These are phyloP conservation scores for Nematolebias whitei DNA, from an alignment of 2,113 vertebrate genomes.

Conservation along the genomic window DNA sequence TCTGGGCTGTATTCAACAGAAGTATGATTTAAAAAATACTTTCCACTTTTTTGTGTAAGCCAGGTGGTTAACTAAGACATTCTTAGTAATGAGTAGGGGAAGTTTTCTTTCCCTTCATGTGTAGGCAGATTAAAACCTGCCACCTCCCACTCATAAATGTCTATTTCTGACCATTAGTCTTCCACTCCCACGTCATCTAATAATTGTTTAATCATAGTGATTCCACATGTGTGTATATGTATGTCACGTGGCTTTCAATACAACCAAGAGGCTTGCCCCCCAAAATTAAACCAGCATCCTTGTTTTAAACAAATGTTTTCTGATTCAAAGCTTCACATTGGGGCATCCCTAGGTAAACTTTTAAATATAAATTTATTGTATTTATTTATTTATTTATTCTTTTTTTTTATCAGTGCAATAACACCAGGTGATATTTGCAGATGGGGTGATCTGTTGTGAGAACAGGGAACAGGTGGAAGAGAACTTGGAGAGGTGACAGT, in stretches of 20 bases:
- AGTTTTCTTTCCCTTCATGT: slow-evolving; percentile 48
- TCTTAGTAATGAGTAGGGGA: slow-evolving; percentile 12
- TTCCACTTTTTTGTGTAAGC: background rate
- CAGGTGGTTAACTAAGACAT: slow-evolving; percentile 28
- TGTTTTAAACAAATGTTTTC: background rate
- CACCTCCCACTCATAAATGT: slow-evolving; percentile 26
- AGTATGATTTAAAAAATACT: slow-evolving; percentile 4
- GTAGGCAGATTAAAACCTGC: slow-evolving; percentile 25
- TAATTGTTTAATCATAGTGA: slow-evolving; percentile 5
- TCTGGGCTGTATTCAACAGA: background rate
- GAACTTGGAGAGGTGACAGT: no score
- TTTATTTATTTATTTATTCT: no score
- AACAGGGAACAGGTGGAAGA: no score
- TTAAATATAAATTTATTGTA: no score
- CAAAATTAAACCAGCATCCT: no score
- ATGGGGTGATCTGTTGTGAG: no score
- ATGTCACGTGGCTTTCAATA: background rate
- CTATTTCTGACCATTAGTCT: slow-evolving; percentile 27
- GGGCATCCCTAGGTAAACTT: no score
- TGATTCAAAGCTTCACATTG: no score
- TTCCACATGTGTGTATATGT: background rate
- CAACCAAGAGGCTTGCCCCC: no score
- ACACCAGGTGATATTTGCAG: no score
- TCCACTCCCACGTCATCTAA: background rate
- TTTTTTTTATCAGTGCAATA: no score